These are phyloP conservation scores for Gopherus flavomarginatus DNA, from an alignment of 2,113 vertebrate species.

Conservation along the genomic window DNA sequence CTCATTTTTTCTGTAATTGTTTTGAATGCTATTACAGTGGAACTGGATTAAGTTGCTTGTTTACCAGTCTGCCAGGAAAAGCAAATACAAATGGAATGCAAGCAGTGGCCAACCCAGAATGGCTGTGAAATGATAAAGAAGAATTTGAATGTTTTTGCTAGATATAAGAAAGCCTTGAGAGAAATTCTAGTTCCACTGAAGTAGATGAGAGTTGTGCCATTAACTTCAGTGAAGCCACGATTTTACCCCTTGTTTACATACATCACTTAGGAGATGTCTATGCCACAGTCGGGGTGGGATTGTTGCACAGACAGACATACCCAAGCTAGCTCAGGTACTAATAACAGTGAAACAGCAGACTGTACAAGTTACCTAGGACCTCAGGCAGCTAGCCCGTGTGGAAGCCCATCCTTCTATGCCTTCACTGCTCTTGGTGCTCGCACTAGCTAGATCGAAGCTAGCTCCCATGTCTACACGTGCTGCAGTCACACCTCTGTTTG, in stretches of 20 bases:
- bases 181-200: neutral
- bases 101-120: neutral
- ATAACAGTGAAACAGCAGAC: neutral
- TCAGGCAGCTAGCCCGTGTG: neutral
- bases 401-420: neutral
- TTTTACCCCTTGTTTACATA: neutral
- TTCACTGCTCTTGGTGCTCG: neutral
- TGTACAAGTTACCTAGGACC: neutral
- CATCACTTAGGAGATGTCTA: neutral
- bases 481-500: neutral
- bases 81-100: neutral
- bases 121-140: neutral
- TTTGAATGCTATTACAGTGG: neutral
- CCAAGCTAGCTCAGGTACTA: neutral
- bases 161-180: neutral
- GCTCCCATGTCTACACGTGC: neutral
- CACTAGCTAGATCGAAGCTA: neutral
- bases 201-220: neutral
- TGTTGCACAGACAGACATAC: too few species aligned
- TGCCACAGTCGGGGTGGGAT: too few species aligned
- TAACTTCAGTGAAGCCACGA: neutral
- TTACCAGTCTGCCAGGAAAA: neutral
- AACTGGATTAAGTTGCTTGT: neutral
- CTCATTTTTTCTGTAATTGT: neutral
- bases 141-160: neutral